Base-by-base conservation (phyloP, 2,797 vertebrate species). In the Eulemur rubriventer region DNA sequence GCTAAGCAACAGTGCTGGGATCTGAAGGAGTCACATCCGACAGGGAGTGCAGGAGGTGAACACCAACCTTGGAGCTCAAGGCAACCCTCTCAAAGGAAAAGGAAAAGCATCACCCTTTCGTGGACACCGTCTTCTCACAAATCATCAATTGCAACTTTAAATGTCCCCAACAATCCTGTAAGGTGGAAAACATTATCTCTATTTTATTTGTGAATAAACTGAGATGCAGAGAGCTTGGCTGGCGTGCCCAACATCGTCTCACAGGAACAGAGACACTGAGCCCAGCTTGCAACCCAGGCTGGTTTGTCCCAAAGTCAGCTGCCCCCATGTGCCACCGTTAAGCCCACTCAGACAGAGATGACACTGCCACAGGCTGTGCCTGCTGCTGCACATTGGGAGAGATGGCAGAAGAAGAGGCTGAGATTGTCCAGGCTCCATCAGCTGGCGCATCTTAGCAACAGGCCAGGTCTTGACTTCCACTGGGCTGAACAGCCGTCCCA, bases 11-110 rank as follows among this genome's bases (percentile, higher is more conserved):
- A 7, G 72, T 22, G 61, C 38, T 88, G 12, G 55, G 35, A 50
- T 57, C 38, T 79, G 73, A 22, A 65, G 76, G 35, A 82, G 28
- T 63, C 26, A 6, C 10, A 50, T 13, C 43, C 35, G 46, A 46
- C 26, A 52, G 8, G n/a, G 28, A 43, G 26, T 1, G 7, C 0
- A 3, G n/a, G 33, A 75, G 0, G 20, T 28, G 22, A 10, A 0
- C 3, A 2, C 4, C 12, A 14, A 38, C 3, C 67, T 50, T 18
- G 43, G n/a, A 57, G 38, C 13, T 50, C 43, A 11, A 0, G 1
- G 41, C 63, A 59, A 91, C 73, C 17, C n/a, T 17, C n/a, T 48
- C n/a, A 0, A 16, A 57, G 50, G 87, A 93, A 83, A 67, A 14
- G 20, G 20, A 38, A 50, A 35, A 9, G 22, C 70, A 35, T 18